These are phyloP conservation scores for Spodoptera littoralis DNA, from an alignment of 2,888 invertebrate genomes.

Conservation along the genomic window DNA sequence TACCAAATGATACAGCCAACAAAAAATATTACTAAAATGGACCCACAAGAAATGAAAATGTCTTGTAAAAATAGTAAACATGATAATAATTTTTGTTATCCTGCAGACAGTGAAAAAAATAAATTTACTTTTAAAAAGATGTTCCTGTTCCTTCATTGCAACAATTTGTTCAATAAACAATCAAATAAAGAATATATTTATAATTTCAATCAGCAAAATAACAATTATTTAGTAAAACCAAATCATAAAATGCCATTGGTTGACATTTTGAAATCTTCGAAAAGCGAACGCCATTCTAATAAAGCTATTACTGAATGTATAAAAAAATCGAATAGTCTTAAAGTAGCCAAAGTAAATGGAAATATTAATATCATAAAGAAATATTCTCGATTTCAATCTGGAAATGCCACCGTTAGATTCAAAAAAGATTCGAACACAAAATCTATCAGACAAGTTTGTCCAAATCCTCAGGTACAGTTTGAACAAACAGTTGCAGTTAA, in stretches of 20 bases:
- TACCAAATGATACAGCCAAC: constrained; percentile 36
- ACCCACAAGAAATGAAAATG: constrained; percentile 15
- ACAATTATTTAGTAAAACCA: background rate
- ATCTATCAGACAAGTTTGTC: background rate
- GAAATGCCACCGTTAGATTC: constrained; percentile 9
- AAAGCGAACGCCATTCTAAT: constrained; percentile 43
- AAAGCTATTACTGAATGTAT: constrained; percentile 14
- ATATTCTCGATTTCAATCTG: constrained; percentile 41
- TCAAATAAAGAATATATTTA: constrained; percentile 1
- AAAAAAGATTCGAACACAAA: background rate
- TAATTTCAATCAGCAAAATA: background rate
- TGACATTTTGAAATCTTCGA: constrained; percentile 43
- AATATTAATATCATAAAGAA: constrained; percentile 27
- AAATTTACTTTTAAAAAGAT: constrained; percentile 14
- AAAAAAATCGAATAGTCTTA: constrained; percentile 46
- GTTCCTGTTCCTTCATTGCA: constrained; percentile 14
- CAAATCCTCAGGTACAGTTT: constrained; percentile 10
- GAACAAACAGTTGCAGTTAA: constrained; percentile 2
- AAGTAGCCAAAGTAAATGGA: constrained; percentile 21
- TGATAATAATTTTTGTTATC: constrained; percentile 40
- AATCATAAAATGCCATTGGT: background rate
- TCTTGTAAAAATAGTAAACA: constrained; percentile 54
- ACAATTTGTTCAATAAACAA: constrained; percentile 23
- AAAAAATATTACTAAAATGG: constrained; percentile 25
- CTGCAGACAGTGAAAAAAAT: background rate